A percentile compares a stretch with the other conserved stretches of the same genome.
Evolutionary conservation across 2,888 invertebrate genomes (phyloP).

Genomic region (Pterostichus niger): DNA sequence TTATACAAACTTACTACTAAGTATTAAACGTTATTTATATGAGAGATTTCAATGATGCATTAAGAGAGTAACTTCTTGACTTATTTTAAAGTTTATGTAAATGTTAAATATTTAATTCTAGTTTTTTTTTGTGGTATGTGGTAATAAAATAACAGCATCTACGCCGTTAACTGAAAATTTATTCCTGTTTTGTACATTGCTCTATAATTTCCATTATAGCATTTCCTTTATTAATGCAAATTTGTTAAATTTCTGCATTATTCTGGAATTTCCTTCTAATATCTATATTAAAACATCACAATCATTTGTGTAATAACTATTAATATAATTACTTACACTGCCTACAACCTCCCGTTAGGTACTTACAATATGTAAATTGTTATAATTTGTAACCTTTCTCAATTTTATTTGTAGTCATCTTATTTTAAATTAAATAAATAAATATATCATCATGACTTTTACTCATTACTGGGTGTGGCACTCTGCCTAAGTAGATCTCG

Average conservation of each 20-base stretch:
- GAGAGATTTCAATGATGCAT: neutral
- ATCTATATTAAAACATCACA: slow-evolving; percentile 14
- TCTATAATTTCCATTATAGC: slow-evolving; percentile 30
- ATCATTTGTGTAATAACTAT: slow-evolving; percentile 25
- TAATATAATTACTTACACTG: neutral
- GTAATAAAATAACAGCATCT: slow-evolving; percentile 21
- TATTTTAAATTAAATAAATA: too few relatives aligned
- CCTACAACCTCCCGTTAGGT: too few relatives aligned
- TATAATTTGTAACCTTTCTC: too few relatives aligned
- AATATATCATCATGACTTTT: too few relatives aligned
- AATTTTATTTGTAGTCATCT: too few relatives aligned
- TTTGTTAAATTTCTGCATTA: slow-evolving; percentile 34
- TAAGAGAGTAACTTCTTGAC: neutral
- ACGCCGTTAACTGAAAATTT: slow-evolving; percentile 15
- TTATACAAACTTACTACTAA: neutral
- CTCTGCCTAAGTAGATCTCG: too few relatives aligned
- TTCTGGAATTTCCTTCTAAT: slow-evolving; percentile 12
- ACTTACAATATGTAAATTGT: too few relatives aligned
- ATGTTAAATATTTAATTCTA: too few relatives aligned
- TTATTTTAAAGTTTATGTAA: neutral
- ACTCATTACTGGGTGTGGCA: too few relatives aligned
- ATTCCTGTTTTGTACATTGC: neutral
- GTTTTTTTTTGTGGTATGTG: neutral
- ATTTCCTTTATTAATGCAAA: slow-evolving; percentile 52
- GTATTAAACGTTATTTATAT: too few relatives aligned